phyloP scores from a whole-genome alignment of 1,140 invertebrate genomes.

The Anastatus disparis region DNA sequence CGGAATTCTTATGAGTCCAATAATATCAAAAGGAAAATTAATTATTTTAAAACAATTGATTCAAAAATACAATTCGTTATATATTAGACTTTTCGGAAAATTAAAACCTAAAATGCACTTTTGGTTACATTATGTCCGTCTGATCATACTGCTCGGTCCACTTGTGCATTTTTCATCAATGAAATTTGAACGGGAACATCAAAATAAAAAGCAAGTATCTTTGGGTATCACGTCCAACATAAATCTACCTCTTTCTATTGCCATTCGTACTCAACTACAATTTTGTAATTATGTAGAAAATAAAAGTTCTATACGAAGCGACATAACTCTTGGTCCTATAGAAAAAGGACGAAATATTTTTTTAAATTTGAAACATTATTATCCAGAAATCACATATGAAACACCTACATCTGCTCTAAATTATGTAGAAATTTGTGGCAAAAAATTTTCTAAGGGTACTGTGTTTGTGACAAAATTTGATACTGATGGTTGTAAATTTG shows the following conservation, averaged over 20 bases:
- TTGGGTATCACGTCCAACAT: slow-evolving; percentile 11
- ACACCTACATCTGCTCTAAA: too few relatives aligned
- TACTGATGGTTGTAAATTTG: too few relatives aligned
- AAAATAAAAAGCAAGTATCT: slow-evolving; percentile 34
- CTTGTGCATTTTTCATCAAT: slow-evolving; percentile 43
- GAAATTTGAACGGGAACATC: slow-evolving; percentile 44
- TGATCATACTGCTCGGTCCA: slow-evolving; percentile 39
- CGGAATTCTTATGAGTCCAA: slow-evolving; percentile 25
- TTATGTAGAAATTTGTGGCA: too few relatives aligned
- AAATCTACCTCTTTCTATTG: slow-evolving; percentile 37
- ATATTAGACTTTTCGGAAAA: slow-evolving; percentile 34
- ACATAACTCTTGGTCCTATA: slow-evolving; percentile 28
- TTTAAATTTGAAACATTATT: neutral
- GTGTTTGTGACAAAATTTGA: too few relatives aligned
- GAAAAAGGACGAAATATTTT: neutral
- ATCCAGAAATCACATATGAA: too few relatives aligned
- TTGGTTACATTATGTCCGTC: slow-evolving; percentile 34
- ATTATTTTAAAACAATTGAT: slow-evolving; percentile 15
- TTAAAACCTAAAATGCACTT: slow-evolving; percentile 45
- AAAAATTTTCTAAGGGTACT: too few relatives aligned
- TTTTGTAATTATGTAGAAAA: slow-evolving; percentile 21
- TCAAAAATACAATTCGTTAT: slow-evolving; percentile 29
- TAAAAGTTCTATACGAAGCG: neutral
- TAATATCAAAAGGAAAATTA: slow-evolving; percentile 30
- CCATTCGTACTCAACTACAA: slow-evolving; percentile 40